Base-by-base conservation (phyloP, 1,140 invertebrate genomes). In the Drosophila tropicalis region DNA sequence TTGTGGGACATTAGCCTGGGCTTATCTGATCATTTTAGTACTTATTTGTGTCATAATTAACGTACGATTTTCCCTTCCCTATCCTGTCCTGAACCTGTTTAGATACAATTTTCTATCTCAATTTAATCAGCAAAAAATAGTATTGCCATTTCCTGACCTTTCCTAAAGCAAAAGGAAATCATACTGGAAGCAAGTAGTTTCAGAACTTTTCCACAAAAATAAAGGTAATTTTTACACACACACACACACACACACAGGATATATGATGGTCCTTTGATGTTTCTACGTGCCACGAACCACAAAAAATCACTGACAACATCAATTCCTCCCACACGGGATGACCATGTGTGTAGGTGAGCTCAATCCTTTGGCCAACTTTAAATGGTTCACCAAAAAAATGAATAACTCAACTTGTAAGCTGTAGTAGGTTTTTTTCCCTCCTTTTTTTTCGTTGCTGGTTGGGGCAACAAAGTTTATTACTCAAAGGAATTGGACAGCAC, bases 401-500 rank as follows among this genome's bases (percentile, higher is more conserved):
- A 77, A 77, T 77, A 77, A 76, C 60, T 77, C 67, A 58, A 58
- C 60, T 56, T 60, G 72, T 51, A 72, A 81, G 66, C 75, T 57
- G 39, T 66, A 62, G 62, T 66, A 62, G 62, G 44, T 60, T 68
- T 72, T 58, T 75, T 56, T 54, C 25, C 3, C 2, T 29, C 25
- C 0, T 2, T 29, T 29, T 29, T 29, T 29, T 29, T 29, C 5
- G 29, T 5, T 29, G 29, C 0, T 12, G 12, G 36, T 39, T 13
- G 56, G 51, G 40, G 54, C 58, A 6, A 58, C 67, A 81, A 79
- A 87, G 76, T 86, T 87, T 86, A 86, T 87, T 86, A 77, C 83
- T 86, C 83, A 87, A 80, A 86, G 83, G 83, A 83, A 77, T 77
- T 71, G 75, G 67, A 57, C 54, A 40, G 74, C 75, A 68, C 74